phyloP scores from a whole-genome alignment of 2,113 vertebrate species.

The Melospiza melodia region DNA sequence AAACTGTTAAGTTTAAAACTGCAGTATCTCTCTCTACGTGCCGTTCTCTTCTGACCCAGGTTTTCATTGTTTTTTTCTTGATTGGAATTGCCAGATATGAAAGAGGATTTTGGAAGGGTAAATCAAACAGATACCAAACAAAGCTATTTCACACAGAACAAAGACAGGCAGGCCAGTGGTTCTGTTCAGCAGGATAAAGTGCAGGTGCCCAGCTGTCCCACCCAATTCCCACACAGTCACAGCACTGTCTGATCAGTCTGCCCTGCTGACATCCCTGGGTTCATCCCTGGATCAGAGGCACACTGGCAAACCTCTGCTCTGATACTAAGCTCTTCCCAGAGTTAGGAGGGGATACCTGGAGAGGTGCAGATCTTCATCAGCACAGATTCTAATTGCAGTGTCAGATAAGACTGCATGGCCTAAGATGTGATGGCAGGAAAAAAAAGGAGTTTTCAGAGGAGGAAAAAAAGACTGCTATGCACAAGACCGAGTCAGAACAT shows the following conservation, averaged over 20 bases:
- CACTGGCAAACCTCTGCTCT: not conserved
- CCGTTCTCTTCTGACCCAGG: not conserved
- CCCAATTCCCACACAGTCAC: not conserved
- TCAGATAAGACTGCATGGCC: not conserved
- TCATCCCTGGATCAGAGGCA: not conserved
- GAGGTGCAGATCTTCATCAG: not conserved
- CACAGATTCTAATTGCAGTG: not conserved
- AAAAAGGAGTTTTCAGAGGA: not conserved
- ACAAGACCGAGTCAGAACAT: not conserved
- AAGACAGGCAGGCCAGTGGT: not conserved
- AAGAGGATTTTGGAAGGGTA: not conserved
- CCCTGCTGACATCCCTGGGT: not conserved
- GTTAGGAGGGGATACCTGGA: not conserved
- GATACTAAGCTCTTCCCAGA: not conserved
- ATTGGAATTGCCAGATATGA: not conserved
- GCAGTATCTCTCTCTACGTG: not conserved
- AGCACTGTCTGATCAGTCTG: not conserved
- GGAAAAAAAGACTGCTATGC: not conserved
- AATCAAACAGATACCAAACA: not conserved
- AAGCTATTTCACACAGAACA: not conserved
- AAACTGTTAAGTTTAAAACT: not conserved
- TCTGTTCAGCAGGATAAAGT: not conserved
- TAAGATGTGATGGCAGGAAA: not conserved
- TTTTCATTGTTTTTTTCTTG: not conserved
- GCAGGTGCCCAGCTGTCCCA: not conserved